Conservation (phyloP, 92 coral and sea anemone species). For the Blastomussa wellsi region DNA sequence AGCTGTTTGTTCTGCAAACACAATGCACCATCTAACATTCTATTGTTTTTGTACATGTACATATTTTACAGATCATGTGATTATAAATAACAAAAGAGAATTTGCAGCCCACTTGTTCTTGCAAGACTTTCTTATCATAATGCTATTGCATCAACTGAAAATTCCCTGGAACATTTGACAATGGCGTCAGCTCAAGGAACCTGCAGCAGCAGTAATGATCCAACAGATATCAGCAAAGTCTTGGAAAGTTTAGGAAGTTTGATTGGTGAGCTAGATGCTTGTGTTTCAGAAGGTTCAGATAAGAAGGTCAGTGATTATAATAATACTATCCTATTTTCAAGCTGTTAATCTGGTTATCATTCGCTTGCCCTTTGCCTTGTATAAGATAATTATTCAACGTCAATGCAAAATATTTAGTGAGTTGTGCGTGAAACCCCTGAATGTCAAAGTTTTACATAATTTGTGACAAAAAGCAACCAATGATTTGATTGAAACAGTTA, state of each 20-base stretch:
- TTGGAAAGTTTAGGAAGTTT: slow-evolving; percentile 63
- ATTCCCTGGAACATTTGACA: slow-evolving; percentile 15
- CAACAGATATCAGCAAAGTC: slow-evolving; percentile 62
- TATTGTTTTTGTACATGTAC: slow-evolving; percentile 1
- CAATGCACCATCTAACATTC: background rate
- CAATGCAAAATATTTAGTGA: too few species aligned
- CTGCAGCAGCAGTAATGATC: background rate
- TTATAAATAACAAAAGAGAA: background rate
- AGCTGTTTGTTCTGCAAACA: background rate
- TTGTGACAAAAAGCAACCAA: too few species aligned
- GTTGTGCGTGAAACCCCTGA: too few species aligned
- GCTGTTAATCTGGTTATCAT: too few species aligned
- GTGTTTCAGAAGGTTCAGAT: slow-evolving; percentile 5
- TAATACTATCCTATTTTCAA: too few species aligned
- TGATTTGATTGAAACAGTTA: too few species aligned
- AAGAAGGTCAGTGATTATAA: background rate
- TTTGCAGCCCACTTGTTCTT: background rate
- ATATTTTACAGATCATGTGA: slow-evolving; percentile 2
- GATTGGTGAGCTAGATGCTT: slow-evolving; percentile 75
- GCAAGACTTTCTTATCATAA: background rate
- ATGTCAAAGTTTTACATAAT: too few species aligned
- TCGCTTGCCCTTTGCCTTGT: too few species aligned
- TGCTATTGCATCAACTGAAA: slow-evolving; percentile 20
- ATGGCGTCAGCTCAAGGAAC: slow-evolving; percentile 29
- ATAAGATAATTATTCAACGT: too few species aligned